phyloP scores from a whole-genome alignment of 2,113 vertebrate species.

The Bagarius yarrelli region DNA sequence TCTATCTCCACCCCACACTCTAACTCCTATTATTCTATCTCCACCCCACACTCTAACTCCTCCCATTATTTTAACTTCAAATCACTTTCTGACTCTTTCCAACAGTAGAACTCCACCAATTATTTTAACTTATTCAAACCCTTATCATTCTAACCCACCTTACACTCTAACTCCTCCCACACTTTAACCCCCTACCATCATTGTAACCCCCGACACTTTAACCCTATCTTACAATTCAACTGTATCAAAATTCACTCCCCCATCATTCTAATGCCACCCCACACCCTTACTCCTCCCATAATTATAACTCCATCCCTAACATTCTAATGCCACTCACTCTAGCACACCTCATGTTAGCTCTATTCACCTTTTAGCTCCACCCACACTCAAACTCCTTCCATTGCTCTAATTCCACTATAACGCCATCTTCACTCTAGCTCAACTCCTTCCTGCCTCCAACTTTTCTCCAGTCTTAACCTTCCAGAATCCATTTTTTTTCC shows the following conservation, averaged over 20 bases:
- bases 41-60: neutral
- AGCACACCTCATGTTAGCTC: too few species aligned
- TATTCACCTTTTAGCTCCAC: too few species aligned
- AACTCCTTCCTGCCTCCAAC: neutral
- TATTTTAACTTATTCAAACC: too few species aligned
- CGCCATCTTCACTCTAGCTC: too few species aligned
- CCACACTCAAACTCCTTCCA: too few species aligned
- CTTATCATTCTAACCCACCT: neutral
- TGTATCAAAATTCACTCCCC: neutral
- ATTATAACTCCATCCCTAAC: neutral
- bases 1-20: neutral
- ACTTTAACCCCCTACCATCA: neutral
- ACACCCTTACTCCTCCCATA: neutral
- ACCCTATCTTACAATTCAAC: neutral
- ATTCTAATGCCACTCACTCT: neutral
- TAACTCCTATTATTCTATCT: neutral
- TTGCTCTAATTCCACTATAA: too few species aligned
- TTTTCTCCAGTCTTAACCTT: neutral
- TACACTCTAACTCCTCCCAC: neutral
- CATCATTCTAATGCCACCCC: neutral
- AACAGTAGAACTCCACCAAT: neutral
- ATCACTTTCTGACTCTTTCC: neutral
- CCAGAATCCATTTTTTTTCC: neutral
- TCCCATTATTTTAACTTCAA: neutral
- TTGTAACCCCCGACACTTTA: neutral